A percentile compares a stretch with the other conserved stretches of the same genome.
Conservation (phyloP, 2,113 vertebrate genomes). For the Rhinogobius similis region DNA sequence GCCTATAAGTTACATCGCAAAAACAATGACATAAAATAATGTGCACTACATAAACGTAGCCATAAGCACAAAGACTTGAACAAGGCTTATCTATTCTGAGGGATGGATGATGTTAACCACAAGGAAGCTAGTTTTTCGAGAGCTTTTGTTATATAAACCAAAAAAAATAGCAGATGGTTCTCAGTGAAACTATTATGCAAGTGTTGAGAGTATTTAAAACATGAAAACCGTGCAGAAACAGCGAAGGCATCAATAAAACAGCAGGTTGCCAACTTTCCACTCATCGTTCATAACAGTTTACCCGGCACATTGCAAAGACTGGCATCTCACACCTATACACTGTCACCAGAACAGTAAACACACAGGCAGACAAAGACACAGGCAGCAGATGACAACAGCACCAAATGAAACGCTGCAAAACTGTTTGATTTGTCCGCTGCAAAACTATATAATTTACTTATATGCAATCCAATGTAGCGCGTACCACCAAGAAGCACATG, state of each 20-base stretch:
- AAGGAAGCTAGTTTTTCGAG: conserved; percentile 15
- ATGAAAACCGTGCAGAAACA: conserved; percentile 28
- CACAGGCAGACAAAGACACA: conserved; percentile 22
- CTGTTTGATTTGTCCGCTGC: not conserved
- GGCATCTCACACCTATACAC: conserved; percentile 69
- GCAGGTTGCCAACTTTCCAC: conserved; percentile 74
- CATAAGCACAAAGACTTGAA: not conserved
- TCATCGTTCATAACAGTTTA: conserved; percentile 78
- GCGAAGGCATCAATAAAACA: conserved; percentile 54
- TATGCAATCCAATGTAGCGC: not conserved
- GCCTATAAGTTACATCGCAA: not conserved
- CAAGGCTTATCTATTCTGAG: conserved; percentile 81
- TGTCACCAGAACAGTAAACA: conserved; percentile 69
- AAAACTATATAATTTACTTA: not conserved
- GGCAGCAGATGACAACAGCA: conserved; percentile 9
- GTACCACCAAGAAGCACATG: not conserved
- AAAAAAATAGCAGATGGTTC: not conserved
- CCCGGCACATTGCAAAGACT: conserved; percentile 55
- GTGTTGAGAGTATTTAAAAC: conserved; percentile 20
- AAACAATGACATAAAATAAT: not conserved
- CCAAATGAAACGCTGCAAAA: not conserved
- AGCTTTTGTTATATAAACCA: not conserved
- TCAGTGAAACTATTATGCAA: conserved; percentile 1
- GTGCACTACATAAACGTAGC: not conserved
- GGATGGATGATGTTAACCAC: conserved; percentile 47